Conservation (phyloP, 2,797 vertebrate genomes). For the Babyrousa celebensis region DNA sequence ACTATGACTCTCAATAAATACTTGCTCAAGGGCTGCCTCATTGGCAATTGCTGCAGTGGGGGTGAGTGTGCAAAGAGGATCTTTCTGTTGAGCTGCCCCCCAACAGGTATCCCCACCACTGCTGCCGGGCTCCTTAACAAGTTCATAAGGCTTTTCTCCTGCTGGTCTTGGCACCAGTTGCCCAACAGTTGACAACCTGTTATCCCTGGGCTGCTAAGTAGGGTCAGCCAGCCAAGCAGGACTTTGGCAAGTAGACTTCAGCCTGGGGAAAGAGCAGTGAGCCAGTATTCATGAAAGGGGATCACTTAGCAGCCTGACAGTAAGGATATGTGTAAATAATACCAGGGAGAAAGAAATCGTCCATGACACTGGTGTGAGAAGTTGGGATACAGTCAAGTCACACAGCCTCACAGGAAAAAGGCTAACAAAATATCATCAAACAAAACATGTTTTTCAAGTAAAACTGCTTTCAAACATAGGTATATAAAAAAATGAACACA, state of each 20-base stretch:
- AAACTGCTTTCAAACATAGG: conserved; percentile 59
- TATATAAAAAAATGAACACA: conserved; percentile 12
- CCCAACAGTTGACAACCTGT: neutral
- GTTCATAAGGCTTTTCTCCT: neutral
- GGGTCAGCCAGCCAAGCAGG: neutral
- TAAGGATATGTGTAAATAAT: neutral
- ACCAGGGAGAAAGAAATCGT: neutral
- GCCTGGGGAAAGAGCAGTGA: neutral
- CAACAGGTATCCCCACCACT: rapidly evolving
- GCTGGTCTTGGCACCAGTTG: neutral
- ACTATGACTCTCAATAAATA: neutral
- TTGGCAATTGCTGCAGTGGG: neutral
- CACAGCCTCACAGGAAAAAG: neutral
- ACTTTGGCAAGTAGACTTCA: neutral
- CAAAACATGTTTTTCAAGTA: conserved; percentile 49
- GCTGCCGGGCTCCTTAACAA: neutral
- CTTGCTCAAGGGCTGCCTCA: neutral
- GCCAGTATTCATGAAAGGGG: neutral
- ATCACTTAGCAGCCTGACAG: neutral
- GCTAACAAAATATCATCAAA: neutral
- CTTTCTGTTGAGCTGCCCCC: neutral
- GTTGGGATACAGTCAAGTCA: neutral
- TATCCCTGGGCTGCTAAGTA: neutral
- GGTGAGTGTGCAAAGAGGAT: neutral
- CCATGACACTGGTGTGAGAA: neutral